Conservation (phyloP, 30 jellyfish, hydroid and myxozoan species). For the Sanderia malayensis region DNA sequence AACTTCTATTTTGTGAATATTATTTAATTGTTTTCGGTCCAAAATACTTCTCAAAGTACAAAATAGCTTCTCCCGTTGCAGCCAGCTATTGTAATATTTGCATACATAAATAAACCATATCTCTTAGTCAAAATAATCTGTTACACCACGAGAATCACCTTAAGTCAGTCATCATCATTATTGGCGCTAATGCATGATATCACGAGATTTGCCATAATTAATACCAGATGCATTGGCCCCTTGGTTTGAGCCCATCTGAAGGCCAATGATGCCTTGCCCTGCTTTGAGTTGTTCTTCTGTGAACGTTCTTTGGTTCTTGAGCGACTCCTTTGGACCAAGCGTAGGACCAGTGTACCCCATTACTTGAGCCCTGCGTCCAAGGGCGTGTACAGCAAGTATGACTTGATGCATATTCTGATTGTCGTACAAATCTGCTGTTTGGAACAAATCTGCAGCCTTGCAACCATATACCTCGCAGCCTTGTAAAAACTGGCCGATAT, state of each 20-base stretch:
- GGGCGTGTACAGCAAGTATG: conserved; percentile 85
- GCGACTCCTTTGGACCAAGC: conserved; percentile 84
- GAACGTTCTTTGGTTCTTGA: conserved; percentile 60
- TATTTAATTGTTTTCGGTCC: too few species aligned
- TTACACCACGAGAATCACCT: too few species aligned
- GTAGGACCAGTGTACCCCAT: conserved; percentile 70
- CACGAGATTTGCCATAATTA: conserved; percentile 57
- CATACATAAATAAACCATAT: too few species aligned
- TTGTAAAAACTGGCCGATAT: conserved; percentile 71
- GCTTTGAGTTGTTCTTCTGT: conserved; percentile 76
- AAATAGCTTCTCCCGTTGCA: too few species aligned
- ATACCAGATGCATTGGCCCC: conserved; percentile 75
- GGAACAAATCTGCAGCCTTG: conserved; percentile 74
- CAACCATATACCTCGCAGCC: conserved; percentile 82
- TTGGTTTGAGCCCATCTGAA: conserved; percentile 81
- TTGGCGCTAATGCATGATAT: too few species aligned
- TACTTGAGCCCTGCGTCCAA: conserved; percentile 80
- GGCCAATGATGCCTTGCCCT: conserved; percentile 66
- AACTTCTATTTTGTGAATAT: too few species aligned
- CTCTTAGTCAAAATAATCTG: too few species aligned
- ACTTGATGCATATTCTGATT: conserved; percentile 95
- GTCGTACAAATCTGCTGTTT: conserved; percentile 86
- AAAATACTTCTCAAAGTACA: too few species aligned
- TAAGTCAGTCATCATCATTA: too few species aligned
- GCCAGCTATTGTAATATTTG: too few species aligned